Conservation (phyloP, 2,113 vertebrate genomes). For the Hippopotamus amphibius region DNA sequence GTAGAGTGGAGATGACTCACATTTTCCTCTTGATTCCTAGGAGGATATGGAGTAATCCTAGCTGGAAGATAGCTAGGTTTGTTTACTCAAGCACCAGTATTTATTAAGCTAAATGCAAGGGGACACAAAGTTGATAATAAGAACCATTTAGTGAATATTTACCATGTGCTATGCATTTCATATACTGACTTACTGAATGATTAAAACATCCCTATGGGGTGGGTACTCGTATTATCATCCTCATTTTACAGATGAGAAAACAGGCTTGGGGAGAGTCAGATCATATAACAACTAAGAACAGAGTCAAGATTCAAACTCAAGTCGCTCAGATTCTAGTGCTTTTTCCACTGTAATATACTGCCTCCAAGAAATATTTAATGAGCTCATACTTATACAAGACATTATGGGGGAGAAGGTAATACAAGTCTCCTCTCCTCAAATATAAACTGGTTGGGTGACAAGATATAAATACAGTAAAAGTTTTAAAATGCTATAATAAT, state of each 20-base stretch:
- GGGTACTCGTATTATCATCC: not conserved
- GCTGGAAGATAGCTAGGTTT: not conserved
- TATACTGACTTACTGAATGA: not conserved
- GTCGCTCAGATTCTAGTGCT: not conserved
- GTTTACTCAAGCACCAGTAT: conserved; percentile 1
- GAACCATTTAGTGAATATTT: not conserved
- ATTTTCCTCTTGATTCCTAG: conserved; percentile 53
- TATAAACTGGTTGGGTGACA: not conserved
- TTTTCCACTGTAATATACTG: not conserved
- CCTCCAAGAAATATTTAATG: conserved; percentile 7
- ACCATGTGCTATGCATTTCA: not conserved
- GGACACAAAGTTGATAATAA: not conserved
- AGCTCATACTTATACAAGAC: not conserved
- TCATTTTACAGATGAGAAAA: not conserved
- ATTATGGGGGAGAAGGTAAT: not conserved
- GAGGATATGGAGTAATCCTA: not conserved
- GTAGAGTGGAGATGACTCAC: conserved; percentile 26
- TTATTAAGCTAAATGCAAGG: conserved; percentile 52
- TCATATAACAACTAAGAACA: not conserved
- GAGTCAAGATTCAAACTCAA: conserved; percentile 12
- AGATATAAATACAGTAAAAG: not conserved
- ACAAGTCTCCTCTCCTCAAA: conserved; percentile 27
- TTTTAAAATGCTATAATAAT: conserved; percentile 4
- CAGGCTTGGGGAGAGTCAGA: not conserved
- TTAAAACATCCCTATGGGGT: not conserved